Conservation (phyloP, 53 echinoderm and acorn worm species). For the Arbacia lixula region DNA sequence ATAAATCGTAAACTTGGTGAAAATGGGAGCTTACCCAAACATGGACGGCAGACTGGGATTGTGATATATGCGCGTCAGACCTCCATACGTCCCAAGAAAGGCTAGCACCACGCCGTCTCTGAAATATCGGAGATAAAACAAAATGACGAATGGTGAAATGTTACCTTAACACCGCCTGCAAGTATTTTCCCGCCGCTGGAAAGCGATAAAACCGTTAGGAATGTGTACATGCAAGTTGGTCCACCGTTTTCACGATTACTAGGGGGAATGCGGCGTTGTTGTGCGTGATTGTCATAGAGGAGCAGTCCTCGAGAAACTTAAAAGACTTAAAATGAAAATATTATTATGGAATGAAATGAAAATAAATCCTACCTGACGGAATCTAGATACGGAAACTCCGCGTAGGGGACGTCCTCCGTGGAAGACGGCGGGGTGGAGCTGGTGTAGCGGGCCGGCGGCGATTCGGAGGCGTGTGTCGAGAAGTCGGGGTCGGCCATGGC, state of each 20-base stretch:
- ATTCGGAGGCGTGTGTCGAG: conserved; percentile 33
- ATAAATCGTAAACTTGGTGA: too few species aligned
- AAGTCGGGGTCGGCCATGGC: not conserved
- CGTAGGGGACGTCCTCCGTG: not conserved
- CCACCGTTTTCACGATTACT: too few species aligned
- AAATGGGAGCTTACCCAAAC: conserved; percentile 20
- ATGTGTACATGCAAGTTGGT: too few species aligned
- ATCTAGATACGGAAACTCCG: conserved; percentile 22
- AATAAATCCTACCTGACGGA: conserved; percentile 17
- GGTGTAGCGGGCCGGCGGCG: conserved; percentile 20
- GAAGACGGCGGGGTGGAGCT: not conserved
- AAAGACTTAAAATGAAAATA: too few species aligned
- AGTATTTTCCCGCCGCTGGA: too few species aligned
- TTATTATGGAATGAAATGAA: too few species aligned
- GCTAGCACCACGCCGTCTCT: conserved; percentile 69
- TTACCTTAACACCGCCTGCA: not conserved
- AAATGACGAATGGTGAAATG: not conserved
- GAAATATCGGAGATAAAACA: too few species aligned
- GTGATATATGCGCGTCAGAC: conserved; percentile 70
- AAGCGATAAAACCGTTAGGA: too few species aligned
- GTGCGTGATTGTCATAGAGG: too few species aligned
- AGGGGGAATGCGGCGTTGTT: too few species aligned
- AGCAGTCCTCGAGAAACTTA: too few species aligned
- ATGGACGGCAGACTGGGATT: conserved; percentile 41
- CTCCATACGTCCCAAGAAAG: conserved; percentile 83